Percentiles rank a stretch among this genome's conserved stretches.
Evolutionary conservation across 2,888 invertebrate genomes (phyloP).

Genomic region (Dolomedes plantarius): DNA sequence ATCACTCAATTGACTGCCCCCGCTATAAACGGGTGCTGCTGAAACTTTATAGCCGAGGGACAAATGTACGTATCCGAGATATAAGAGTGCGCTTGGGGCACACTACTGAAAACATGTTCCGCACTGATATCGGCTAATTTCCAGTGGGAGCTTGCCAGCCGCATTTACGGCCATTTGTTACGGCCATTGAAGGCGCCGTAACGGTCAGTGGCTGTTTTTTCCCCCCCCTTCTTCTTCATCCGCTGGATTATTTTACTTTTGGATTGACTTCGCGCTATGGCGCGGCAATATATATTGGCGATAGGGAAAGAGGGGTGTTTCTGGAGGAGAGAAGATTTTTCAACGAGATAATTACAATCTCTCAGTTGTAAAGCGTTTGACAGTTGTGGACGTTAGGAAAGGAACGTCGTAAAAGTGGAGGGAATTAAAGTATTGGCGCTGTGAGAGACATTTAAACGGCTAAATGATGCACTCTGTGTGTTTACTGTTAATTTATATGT

Average conservation of each 20-base stretch:
- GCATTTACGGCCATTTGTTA: conserved; percentile 68
- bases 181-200: conserved; percentile 38
- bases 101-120: conserved; percentile 64
- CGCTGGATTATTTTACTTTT: not conserved
- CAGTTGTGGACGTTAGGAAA: too few species aligned
- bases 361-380: too few species aligned
- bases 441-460: too few species aligned
- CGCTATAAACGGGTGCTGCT: not conserved
- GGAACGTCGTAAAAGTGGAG: too few species aligned
- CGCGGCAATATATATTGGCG: not conserved
- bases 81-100: conserved; percentile 60
- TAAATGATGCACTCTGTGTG: too few species aligned
- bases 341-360: too few species aligned
- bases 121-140: conserved; percentile 70
- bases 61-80: conserved; percentile 15
- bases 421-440: too few species aligned
- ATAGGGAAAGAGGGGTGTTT: not conserved
- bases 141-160: conserved; percentile 57
- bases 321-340: too few species aligned
- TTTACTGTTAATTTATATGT: too few species aligned
- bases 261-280: not conserved
- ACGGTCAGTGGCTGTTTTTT: conserved; percentile 49
- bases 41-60: conserved; percentile 1
- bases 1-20: conserved; percentile 5
- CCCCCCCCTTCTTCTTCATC: too few species aligned